These are phyloP conservation scores for Trinorchestia longiramus DNA, from an alignment of 1,140 invertebrate species.

Conservation along the genomic window DNA sequence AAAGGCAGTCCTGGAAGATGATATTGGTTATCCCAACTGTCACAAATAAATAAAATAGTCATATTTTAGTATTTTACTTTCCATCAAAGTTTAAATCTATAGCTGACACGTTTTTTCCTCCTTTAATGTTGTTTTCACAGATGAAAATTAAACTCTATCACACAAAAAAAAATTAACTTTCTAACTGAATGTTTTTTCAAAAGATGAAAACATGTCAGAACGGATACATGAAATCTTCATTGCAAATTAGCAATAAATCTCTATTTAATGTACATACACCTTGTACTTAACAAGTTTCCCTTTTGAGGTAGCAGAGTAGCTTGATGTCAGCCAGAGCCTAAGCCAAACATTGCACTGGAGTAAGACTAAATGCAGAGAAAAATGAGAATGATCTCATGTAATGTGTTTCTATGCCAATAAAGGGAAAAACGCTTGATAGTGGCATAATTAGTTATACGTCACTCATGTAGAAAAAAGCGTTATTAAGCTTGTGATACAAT, in stretches of 20 bases:
- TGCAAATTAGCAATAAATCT: not conserved
- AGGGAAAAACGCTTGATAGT: not conserved
- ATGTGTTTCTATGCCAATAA: not conserved
- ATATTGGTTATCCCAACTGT: too few relatives aligned
- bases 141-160: not conserved
- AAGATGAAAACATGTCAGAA: not conserved
- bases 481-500: not conserved
- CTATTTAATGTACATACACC: not conserved
- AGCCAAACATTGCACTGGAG: not conserved
- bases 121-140: not conserved
- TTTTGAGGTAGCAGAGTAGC: not conserved
- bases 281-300: not conserved
- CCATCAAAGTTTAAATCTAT: not conserved
- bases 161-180: not conserved
- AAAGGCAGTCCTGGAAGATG: too few relatives aligned
- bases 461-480: not conserved
- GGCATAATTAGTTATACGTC: not conserved
- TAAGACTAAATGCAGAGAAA: not conserved
- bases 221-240: not conserved
- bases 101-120: not conserved
- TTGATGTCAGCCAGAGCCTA: not conserved
- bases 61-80: not conserved
- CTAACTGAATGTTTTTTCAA: not conserved
- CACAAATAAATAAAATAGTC: too few relatives aligned
- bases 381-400: not conserved